A percentile compares a stretch with the other conserved stretches of the same genome.
These are phyloP conservation scores for Junonia oenone DNA, from an alignment of 2,888 invertebrate genomes.

Conservation along the genomic window DNA sequence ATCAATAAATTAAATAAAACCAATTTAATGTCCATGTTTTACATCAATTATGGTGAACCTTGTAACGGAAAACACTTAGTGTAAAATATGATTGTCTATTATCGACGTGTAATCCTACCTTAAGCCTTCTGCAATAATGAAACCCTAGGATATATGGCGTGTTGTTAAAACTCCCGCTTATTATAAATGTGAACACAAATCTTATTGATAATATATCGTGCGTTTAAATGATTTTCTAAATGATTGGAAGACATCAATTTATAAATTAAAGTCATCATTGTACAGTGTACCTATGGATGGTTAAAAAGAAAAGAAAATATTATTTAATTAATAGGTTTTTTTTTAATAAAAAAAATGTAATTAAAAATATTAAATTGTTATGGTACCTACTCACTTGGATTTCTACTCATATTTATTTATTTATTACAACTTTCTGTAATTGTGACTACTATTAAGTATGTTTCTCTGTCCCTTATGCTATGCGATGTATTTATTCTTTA, in stretches of 20 bases:
- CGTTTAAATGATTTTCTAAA: slow-evolving; percentile 9
- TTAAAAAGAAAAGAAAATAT: too few species aligned
- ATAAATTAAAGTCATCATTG: too few species aligned
- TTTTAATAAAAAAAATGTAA: too few species aligned
- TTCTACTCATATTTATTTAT: too few species aligned
- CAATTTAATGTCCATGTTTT: background rate
- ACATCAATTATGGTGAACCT: slow-evolving; percentile 9
- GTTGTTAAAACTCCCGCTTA: slow-evolving; percentile 22
- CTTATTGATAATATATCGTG: slow-evolving; percentile 11
- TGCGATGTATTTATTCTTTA: too few species aligned
- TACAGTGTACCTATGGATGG: too few species aligned
- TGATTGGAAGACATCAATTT: slow-evolving; percentile 9
- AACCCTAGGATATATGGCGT: slow-evolving; percentile 24
- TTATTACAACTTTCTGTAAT: background rate
- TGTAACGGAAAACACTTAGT: slow-evolving; percentile 8
- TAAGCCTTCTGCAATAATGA: slow-evolving; percentile 27
- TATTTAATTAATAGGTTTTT: too few species aligned
- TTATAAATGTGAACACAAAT: slow-evolving; percentile 22
- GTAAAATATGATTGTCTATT: slow-evolving; percentile 19
- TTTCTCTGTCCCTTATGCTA: too few species aligned
- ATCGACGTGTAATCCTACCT: slow-evolving; percentile 26
- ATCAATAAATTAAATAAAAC: too few species aligned
- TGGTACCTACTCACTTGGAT: too few species aligned
- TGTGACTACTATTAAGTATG: background rate
- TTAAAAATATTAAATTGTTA: too few species aligned